These are phyloP conservation scores for Timema cristinae DNA, from an alignment of 2,888 invertebrate genomes.

Conservation along the genomic window DNA sequence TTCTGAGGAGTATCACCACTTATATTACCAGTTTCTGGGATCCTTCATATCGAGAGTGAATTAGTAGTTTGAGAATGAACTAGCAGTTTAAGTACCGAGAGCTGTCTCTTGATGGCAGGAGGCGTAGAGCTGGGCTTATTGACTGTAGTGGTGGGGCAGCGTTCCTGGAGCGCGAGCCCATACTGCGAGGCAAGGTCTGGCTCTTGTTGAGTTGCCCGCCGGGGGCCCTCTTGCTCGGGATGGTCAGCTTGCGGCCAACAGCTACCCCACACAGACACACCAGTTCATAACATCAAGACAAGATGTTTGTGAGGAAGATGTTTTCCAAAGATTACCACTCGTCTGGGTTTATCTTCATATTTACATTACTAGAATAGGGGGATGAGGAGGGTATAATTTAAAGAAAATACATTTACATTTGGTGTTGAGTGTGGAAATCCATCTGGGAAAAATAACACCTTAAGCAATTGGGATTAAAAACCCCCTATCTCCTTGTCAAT, in stretches of 20 bases:
- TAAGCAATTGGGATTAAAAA: too few relatives aligned
- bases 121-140: conserved; percentile 75
- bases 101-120: conserved; percentile 79
- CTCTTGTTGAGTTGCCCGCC: conserved; percentile 69
- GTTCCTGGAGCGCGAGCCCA: conserved; percentile 53
- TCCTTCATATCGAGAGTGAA: too few relatives aligned
- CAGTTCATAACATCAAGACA: neutral
- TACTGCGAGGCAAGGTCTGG: conserved; percentile 79
- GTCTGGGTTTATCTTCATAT: too few relatives aligned
- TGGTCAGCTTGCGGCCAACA: conserved; percentile 73
- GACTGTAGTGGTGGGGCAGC: conserved; percentile 43
- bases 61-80: too few relatives aligned
- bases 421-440: too few relatives aligned
- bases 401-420: too few relatives aligned
- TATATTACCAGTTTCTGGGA: too few relatives aligned
- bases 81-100: conserved; percentile 51
- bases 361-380: too few relatives aligned
- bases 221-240: conserved; percentile 56
- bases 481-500: too few relatives aligned
- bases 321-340: conserved; percentile 8
- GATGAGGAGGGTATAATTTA: too few relatives aligned
- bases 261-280: conserved; percentile 49
- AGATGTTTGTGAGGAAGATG: neutral
- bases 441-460: too few relatives aligned
- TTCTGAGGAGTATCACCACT: too few relatives aligned